Base-by-base conservation (phyloP, 2,113 vertebrate species). In the Lophura nycthemera region DNA sequence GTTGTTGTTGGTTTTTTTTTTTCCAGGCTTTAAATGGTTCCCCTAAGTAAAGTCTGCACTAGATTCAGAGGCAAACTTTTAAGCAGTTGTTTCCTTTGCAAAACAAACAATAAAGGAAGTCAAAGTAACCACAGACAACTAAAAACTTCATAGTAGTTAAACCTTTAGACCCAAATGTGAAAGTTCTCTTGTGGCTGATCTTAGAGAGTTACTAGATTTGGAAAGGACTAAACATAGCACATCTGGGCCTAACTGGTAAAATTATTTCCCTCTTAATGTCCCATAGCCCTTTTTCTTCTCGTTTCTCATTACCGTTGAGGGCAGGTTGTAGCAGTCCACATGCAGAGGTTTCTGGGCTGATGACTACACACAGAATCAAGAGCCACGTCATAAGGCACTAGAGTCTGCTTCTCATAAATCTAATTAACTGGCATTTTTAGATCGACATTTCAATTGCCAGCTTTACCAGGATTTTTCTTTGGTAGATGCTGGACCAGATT, bases 341-440 rank as follows among this genome's bases (percentile, higher is more conserved):
- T 5, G 19, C 40, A 66, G 54, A 85, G 14, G 20, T 78, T 75
- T 79, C 36, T 4, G 15, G 8, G 21, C 13, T 24, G 2, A 38
- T 74, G 50, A 45, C 19, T 6, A n/a, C 0, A 0, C 1, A 4
- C 25, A 78, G 79, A 60, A 25, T 32, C 29, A 2, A 0, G 0
- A 43, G 20, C 19, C 21, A 16, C 20, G 3, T 20, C 54, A 6
- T 10, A 29, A 42, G 7, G 2, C 1, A 1, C 27, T 76, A 50
- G 14, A 3, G 2, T 38, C 54, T 73, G 27, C 30, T 29, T 76
- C 19, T 47, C 0, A 1, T 32, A 3, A 78, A 43, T n/a, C 24
- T 47, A 10, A 52, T 72, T 43, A 34, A 17, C 30, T 63, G 40
- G 3, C 5, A 8, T 0, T 50, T 43, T 38, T 69, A 69, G 5